These are phyloP conservation scores for Rhogogaster chlorosoma DNA, from an alignment of 2,888 invertebrate species.

Conservation along the genomic window DNA sequence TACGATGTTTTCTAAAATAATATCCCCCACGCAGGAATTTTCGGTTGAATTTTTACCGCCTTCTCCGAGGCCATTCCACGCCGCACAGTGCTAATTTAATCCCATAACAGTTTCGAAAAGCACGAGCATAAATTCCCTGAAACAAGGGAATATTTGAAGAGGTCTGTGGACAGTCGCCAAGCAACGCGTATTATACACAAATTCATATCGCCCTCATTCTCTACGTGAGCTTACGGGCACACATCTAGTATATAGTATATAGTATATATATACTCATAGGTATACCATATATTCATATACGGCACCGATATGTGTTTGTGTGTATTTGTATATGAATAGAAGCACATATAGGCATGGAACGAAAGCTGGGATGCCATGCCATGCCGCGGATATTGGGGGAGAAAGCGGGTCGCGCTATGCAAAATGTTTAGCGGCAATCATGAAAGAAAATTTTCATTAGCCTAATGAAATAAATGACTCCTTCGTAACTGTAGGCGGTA, in stretches of 20 bases:
- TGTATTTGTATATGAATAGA: background rate
- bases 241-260: background rate
- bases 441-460: conserved; percentile 69
- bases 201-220: conserved; percentile 17
- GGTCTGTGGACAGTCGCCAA: conserved; percentile 24
- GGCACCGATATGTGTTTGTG: no score
- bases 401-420: conserved; percentile 45
- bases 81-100: conserved; percentile 27
- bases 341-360: background rate
- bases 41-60: conserved; percentile 19
- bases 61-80: background rate
- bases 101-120: conserved; percentile 37
- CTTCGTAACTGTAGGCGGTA: conserved; percentile 57
- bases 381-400: background rate
- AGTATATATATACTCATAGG: background rate
- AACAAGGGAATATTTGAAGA: conserved; percentile 43
- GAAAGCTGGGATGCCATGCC: background rate
- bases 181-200: conserved; percentile 34
- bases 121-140: conserved; percentile 31
- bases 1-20: background rate
- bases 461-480: conserved; percentile 70
- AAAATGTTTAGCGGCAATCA: conserved; percentile 56
- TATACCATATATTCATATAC: background rate
- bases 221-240: background rate
- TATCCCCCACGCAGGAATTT: background rate